Conservation (phyloP, 2,888 invertebrate species). For the Trachelus tabidus region DNA sequence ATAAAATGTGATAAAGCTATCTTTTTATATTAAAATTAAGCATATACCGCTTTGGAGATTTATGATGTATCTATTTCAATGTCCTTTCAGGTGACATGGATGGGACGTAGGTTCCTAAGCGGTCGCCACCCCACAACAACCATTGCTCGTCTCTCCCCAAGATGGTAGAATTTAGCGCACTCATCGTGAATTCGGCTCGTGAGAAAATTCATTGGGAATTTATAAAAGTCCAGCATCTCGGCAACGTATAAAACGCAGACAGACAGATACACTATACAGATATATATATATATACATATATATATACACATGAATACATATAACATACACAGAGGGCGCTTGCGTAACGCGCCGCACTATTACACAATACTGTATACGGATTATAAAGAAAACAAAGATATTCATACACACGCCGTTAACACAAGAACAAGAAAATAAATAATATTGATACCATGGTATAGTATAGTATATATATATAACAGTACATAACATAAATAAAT, state of each 20-base stretch:
- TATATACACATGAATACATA: neutral
- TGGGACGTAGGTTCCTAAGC: constrained; percentile 48
- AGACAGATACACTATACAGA: neutral
- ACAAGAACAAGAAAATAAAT: too few species aligned
- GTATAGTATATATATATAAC: too few species aligned
- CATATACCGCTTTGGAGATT: neutral
- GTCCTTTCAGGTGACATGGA: constrained; percentile 53
- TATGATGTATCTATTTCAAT: neutral
- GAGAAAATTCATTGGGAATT: constrained; percentile 11
- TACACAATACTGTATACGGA: too few species aligned
- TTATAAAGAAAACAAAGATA: too few species aligned
- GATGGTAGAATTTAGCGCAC: constrained; percentile 36
- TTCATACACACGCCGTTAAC: too few species aligned
- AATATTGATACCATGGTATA: too few species aligned
- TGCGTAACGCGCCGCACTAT: too few species aligned
- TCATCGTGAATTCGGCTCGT: constrained; percentile 28
- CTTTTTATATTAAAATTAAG: neutral
- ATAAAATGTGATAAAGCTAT: constrained; percentile 1
- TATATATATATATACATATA: constrained; percentile 11
- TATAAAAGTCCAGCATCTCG: neutral
- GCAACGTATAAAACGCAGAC: neutral
- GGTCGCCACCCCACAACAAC: constrained; percentile 47
- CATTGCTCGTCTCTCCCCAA: constrained; percentile 54
- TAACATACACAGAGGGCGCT: neutral
- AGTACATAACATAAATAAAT: too few species aligned